Conservation (phyloP, 2,113 vertebrate genomes). For the Tupaia chinensis region DNA sequence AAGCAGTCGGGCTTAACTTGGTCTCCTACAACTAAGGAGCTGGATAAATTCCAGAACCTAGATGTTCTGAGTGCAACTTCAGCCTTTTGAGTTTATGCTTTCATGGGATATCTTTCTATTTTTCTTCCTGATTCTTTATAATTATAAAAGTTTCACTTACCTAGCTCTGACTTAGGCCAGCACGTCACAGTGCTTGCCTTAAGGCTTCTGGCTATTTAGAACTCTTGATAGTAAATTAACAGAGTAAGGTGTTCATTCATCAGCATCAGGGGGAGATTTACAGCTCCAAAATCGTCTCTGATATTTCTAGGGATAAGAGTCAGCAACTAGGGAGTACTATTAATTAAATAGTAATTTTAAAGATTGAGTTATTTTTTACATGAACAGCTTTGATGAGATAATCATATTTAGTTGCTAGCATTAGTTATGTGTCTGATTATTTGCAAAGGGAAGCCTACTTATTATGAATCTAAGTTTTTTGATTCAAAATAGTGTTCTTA, state of each 20-base stretch:
- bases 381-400: background rate
- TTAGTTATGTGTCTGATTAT: background rate
- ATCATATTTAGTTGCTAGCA: background rate
- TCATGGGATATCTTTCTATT: conserved; percentile 32
- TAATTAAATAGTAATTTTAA: conserved; percentile 15
- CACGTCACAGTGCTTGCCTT: conserved; percentile 23
- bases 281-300: conserved; percentile 12
- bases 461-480: conserved; percentile 42
- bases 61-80: conserved; percentile 67
- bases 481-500: conserved; percentile 42
- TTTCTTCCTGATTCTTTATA: conserved; percentile 75
- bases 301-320: background rate
- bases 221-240: background rate
- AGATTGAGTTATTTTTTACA: background rate
- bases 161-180: conserved; percentile 50
- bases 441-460: conserved; percentile 50
- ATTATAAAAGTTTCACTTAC: conserved; percentile 69
- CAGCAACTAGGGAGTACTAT: background rate
- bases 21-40: conserved; percentile 51
- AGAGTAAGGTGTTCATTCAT: background rate
- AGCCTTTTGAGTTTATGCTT: conserved; percentile 49
- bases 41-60: conserved; percentile 66
- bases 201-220: conserved; percentile 30
- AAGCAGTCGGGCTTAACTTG: conserved; percentile 42
- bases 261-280: background rate